Conservation (phyloP, 1,140 invertebrate genomes). For the Metopolophium dirhodum region DNA sequence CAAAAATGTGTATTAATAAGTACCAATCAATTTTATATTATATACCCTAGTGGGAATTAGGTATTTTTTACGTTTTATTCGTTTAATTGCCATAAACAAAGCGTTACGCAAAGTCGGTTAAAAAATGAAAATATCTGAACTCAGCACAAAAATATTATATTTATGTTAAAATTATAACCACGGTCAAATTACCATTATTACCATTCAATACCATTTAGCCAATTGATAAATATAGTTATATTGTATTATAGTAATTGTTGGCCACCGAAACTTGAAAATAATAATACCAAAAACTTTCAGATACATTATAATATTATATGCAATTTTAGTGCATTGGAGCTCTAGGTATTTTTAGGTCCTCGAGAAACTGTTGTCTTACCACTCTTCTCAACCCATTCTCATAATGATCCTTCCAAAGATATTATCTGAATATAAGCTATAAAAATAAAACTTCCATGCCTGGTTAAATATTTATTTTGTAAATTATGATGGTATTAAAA, state of each 20-base stretch:
- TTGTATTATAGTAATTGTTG: not conserved
- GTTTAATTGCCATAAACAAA: no score
- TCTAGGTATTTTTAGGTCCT: not conserved
- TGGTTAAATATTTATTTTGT: not conserved
- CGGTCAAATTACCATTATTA: no score
- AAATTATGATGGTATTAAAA: not conserved
- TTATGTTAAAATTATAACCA: no score
- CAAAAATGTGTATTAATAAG: no score
- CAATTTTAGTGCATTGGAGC: not conserved
- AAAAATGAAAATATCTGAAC: no score
- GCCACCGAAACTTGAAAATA: not conserved
- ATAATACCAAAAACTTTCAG: not conserved
- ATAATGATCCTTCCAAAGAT: not conserved
- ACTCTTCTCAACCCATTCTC: not conserved
- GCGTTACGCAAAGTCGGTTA: no score
- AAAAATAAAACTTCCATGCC: not conserved
- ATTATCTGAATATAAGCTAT: not conserved
- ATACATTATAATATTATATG: not conserved
- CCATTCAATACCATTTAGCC: no score
- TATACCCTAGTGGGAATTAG: no score
- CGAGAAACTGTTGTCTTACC: not conserved
- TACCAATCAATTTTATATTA: no score
- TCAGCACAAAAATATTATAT: no score
- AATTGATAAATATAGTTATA: no score
- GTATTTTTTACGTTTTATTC: no score